Conservation (phyloP, 1,140 invertebrate species). For the Hycleus cichorii region DNA sequence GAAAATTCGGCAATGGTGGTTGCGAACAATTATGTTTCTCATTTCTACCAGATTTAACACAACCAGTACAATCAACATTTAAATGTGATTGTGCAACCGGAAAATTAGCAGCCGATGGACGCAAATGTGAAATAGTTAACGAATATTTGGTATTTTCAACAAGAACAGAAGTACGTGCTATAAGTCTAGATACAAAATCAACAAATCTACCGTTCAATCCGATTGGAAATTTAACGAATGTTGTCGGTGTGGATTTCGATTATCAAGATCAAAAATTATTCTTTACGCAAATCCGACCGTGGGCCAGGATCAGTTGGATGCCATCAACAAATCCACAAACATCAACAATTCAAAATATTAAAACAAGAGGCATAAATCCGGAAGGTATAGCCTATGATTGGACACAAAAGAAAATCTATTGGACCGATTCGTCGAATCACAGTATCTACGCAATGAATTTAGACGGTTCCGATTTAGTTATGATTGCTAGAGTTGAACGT, state of each 20-base stretch:
- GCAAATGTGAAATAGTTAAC: constrained; percentile 71
- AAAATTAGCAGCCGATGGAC: constrained; percentile 50
- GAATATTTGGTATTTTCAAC: constrained; percentile 90
- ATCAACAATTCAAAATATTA: constrained; percentile 60
- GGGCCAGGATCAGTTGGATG: constrained; percentile 79
- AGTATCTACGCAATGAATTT: constrained; percentile 94
- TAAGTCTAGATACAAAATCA: constrained; percentile 73
- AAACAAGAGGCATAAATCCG: constrained; percentile 79
- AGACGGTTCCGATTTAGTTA: constrained; percentile 80
- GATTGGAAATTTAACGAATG: constrained; percentile 86
- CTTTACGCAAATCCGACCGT: constrained; percentile 87
- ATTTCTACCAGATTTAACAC: constrained; percentile 54
- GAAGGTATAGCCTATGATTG: constrained; percentile 96
- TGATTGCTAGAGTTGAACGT: constrained; percentile 87
- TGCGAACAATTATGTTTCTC: constrained; percentile 96
- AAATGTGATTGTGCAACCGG: constrained; percentile 90
- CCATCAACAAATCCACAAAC: constrained; percentile 57
- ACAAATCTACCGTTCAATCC: constrained; percentile 80
- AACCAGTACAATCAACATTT: constrained; percentile 35
- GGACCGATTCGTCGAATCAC: constrained; percentile 92
- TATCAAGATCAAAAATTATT: constrained; percentile 79
- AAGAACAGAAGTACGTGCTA: constrained; percentile 79
- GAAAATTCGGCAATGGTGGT: constrained; percentile 63
- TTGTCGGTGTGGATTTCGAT: constrained; percentile 95
- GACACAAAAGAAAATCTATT: constrained; percentile 95